These are phyloP conservation scores for Microchrysa polita DNA, from an alignment of 2,888 invertebrate species.

Conservation along the genomic window DNA sequence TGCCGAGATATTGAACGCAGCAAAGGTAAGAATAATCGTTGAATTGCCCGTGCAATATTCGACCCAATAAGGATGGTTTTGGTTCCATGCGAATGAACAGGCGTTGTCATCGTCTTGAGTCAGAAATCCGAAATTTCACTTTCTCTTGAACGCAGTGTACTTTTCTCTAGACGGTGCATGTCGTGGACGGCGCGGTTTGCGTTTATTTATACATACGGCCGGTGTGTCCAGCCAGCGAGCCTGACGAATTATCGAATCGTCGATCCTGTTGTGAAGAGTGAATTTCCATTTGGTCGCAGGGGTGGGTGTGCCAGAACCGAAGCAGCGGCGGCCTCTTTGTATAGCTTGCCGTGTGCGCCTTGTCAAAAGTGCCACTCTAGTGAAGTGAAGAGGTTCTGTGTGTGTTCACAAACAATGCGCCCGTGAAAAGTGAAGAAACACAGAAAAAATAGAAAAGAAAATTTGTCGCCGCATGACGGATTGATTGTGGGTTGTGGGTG, in stretches of 20 bases:
- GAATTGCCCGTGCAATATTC: conserved; percentile 32
- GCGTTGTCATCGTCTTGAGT: conserved; percentile 48
- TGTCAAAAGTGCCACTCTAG: conserved; percentile 8
- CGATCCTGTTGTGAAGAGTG: not conserved
- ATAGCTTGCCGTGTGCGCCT: not conserved
- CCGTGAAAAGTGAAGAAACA: not conserved
- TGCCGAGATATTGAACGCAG: conserved; percentile 1
- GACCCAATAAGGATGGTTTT: too few species aligned
- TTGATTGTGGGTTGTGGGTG: too few species aligned
- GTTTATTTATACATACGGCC: conserved; percentile 18
- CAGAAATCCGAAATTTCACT: conserved; percentile 33
- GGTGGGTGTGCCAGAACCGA: conserved; percentile 31
- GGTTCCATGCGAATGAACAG: conserved; percentile 47
- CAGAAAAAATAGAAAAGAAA: not conserved
- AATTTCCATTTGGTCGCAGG: not conserved
- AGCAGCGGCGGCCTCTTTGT: conserved; percentile 5
- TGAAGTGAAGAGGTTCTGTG: conserved; percentile 30
- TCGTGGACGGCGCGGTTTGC: not conserved
- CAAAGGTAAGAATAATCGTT: conserved; percentile 28
- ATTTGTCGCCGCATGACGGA: not conserved
- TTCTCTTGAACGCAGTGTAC: not conserved
- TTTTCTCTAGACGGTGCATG: not conserved
- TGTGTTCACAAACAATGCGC: conserved; percentile 29
- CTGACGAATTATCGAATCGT: not conserved
- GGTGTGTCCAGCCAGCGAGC: too few species aligned